Base-by-base conservation (phyloP, 1,140 invertebrate genomes). In the Probaryconus sp. region DNA sequence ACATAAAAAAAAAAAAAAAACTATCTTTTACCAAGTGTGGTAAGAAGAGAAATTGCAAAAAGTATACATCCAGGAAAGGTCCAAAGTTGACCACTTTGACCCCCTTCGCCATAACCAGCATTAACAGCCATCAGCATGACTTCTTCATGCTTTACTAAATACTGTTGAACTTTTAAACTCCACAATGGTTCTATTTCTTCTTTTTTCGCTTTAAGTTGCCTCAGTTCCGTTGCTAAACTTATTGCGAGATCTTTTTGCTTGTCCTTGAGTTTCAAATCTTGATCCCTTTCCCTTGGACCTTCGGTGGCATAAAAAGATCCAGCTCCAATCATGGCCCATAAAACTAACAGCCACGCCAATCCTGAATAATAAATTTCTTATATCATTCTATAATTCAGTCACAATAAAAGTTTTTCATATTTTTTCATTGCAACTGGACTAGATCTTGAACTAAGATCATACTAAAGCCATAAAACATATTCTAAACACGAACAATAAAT, bases 11-110 rank as follows among this genome's bases (percentile, higher is more conserved):
- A n/a, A n/a, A n/a, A n/a, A n/a, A n/a, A n/a, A n/a, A n/a, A n/a
- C n/a, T n/a, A n/a, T n/a, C n/a, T n/a, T n/a, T 81, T 80, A 91
- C 90, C 91, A 16, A 91, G 79, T n/a, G 90, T 91, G 2, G 90
- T 91, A 13, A 92, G 81, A 10, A 92, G 79, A 0, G 90, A 90
- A 13, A 91, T 87, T 2, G 90, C 87, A 73, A 91, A 91, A 5
- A 92, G 81, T 6, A 91, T 67, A 69, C 90, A 91, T n/a, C 91
- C 91, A 0, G 90, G 87, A 78, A 90, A 91, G 0, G 89, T 90
- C 90, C 90, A 92, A 1, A 92, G 86, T 28, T 86, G 87, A 5
- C 89, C 90, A 11, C 75, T 71, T 0, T 87, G 80, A 11, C 88
- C 88, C 20, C 83, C 84, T 69, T 90, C 89, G 0, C 88, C 90